Evolutionary conservation across 1,140 invertebrate species (phyloP).

Genomic region (Gryon sp.): DNA sequence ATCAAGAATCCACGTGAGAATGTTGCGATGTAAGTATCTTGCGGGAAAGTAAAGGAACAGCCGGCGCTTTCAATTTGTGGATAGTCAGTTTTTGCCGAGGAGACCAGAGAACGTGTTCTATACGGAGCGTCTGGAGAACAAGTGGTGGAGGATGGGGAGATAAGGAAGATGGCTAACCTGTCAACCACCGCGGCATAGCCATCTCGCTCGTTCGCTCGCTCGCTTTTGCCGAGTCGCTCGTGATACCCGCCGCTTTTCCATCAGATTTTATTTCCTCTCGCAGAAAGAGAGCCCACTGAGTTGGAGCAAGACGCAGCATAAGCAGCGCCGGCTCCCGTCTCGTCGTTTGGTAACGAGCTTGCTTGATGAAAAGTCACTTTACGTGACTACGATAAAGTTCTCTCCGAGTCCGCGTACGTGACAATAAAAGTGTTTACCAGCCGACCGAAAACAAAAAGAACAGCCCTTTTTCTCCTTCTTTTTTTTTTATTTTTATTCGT

Average conservation of each 20-base stretch:
- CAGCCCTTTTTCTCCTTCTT: too few species aligned
- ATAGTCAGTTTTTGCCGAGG: conserved; percentile 72
- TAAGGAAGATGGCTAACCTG: conserved; percentile 67
- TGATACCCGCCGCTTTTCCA: conserved; percentile 49
- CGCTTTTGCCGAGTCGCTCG: conserved; percentile 10
- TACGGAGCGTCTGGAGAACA: conserved; percentile 67
- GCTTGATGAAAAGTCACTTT: conserved; percentile 62
- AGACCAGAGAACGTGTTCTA: conserved; percentile 66
- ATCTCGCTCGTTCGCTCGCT: conserved; percentile 30
- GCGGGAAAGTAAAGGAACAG: conserved; percentile 68
- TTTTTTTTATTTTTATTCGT: too few species aligned
- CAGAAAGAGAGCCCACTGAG: conserved; percentile 3
- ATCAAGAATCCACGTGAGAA: conserved; percentile 73
- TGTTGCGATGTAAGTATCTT: conserved; percentile 66
- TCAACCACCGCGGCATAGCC: conserved; percentile 52
- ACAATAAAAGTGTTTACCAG: conserved; percentile 57
- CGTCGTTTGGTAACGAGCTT: conserved; percentile 55
- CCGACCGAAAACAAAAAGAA: conserved; percentile 25
- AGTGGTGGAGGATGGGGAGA: conserved; percentile 64
- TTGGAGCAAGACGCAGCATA: too few species aligned
- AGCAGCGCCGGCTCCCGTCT: too few species aligned
- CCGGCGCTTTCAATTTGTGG: conserved; percentile 75
- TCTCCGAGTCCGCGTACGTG: conserved; percentile 38
- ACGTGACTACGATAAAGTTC: conserved; percentile 60
- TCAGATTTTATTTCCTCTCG: conserved; percentile 57